Evolutionary conservation across 2,113 vertebrate species (phyloP).

Genomic region (Ictalurus furcatus): DNA sequence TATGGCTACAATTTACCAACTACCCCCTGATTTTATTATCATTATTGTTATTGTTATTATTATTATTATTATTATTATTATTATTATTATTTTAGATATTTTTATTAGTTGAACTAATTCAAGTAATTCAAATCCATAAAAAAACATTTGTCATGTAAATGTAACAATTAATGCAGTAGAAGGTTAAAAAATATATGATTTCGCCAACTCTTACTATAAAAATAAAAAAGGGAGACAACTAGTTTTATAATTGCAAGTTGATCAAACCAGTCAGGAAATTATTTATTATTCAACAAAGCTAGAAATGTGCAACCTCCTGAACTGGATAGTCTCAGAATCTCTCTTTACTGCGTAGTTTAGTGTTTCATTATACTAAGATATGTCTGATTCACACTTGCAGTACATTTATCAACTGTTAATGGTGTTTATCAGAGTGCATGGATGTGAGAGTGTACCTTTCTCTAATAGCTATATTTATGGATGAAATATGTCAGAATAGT

Average conservation of each 20-base stretch:
- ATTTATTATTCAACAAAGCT: slow-evolving; percentile 4
- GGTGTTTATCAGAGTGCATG: not conserved
- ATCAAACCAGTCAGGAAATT: not conserved
- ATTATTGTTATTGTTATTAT: too few species aligned
- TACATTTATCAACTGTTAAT: not conserved
- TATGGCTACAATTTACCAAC: too few species aligned
- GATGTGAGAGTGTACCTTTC: not conserved
- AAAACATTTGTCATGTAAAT: too few species aligned
- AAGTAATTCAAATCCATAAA: too few species aligned
- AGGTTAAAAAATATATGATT: not conserved
- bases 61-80: too few species aligned
- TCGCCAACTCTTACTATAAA: not conserved
- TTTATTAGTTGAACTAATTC: too few species aligned
- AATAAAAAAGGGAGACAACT: not conserved
- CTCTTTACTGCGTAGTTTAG: not conserved
- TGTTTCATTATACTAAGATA: not conserved
- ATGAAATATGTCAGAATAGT: not conserved
- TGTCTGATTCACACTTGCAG: not conserved
- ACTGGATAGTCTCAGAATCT: not conserved
- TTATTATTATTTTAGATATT: too few species aligned
- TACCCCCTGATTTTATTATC: too few species aligned
- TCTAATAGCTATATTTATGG: not conserved
- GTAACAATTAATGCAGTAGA: too few species aligned
- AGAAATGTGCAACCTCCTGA: not conserved
- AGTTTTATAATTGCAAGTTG: not conserved